Conservation (phyloP, 2,113 vertebrate genomes). For the Geococcyx californianus region DNA sequence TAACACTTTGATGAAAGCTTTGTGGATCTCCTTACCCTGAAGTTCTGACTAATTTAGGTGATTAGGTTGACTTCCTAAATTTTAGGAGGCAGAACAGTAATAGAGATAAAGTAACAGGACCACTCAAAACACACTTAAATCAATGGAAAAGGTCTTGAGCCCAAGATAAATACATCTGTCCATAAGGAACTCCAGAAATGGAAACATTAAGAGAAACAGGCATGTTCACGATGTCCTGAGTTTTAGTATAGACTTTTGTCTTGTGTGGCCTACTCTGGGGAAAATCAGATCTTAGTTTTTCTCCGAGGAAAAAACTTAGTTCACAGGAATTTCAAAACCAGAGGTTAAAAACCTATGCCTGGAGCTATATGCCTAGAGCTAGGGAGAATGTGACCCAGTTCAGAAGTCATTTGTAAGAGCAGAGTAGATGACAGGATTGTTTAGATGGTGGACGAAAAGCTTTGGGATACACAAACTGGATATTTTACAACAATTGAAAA, state of each 20-base stretch:
- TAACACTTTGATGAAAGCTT: not conserved
- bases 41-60: slow-evolving; percentile 10
- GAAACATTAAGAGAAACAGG: not conserved
- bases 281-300: not conserved
- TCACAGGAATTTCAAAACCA: not conserved
- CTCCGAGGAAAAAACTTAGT: not conserved
- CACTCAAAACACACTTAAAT: not conserved
- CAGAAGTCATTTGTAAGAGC: not conserved
- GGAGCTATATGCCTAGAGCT: not conserved
- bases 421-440: not conserved
- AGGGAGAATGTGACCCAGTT: not conserved
- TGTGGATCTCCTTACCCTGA: not conserved
- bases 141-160: not conserved
- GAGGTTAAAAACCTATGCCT: not conserved
- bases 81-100: not conserved
- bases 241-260: not conserved
- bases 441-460: not conserved
- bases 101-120: not conserved
- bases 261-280: not conserved
- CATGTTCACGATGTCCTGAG: not conserved
- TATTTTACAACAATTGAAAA: not conserved
- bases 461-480: not conserved
- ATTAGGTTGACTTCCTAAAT: not conserved
- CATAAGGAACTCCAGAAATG: not conserved
- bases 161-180: not conserved